Evolutionary conservation across 1,140 invertebrate species (phyloP).

Genomic region (Antheraea pernyi): DNA sequence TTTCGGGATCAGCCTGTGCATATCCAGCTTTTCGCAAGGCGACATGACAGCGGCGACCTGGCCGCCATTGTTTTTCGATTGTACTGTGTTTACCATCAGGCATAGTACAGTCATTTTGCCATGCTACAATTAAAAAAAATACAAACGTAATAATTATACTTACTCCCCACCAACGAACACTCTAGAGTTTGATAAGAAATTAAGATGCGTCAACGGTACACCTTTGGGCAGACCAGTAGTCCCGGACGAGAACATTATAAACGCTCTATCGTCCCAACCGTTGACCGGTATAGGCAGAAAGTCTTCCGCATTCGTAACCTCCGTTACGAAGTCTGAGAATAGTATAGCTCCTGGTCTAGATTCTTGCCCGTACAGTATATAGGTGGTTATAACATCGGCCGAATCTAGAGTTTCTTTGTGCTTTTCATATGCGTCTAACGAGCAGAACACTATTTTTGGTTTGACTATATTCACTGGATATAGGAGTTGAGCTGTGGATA

Average conservation of each 20-base stretch:
- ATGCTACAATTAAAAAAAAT: too few species aligned
- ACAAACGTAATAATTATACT: too few species aligned
- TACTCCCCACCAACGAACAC: too few species aligned
- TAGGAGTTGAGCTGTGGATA: constrained; percentile 9
- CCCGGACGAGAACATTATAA: constrained; percentile 80
- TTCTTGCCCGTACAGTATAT: constrained; percentile 11
- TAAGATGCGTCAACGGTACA: constrained; percentile 20
- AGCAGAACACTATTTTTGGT: constrained; percentile 19
- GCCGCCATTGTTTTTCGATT: too few species aligned
- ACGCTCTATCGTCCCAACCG: constrained; percentile 66
- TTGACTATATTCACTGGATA: constrained; percentile 14
- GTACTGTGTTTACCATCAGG: too few species aligned
- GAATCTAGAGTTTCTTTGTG: constrained; percentile 6
- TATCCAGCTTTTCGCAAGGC: too few species aligned
- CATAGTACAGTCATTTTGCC: too few species aligned
- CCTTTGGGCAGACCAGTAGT: constrained; percentile 33
- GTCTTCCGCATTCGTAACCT: constrained; percentile 13
- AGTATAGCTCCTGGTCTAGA: background rate
- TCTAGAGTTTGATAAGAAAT: constrained; percentile 9
- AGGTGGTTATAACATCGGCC: background rate
- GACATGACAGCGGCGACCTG: too few species aligned
- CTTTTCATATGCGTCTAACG: constrained; percentile 3
- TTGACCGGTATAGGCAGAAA: constrained; percentile 25
- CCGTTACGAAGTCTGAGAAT: constrained; percentile 9
- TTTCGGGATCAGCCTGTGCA: too few species aligned